Base-by-base conservation (phyloP, 2,797 vertebrate species). In the Oreochromis grahami region DNA sequence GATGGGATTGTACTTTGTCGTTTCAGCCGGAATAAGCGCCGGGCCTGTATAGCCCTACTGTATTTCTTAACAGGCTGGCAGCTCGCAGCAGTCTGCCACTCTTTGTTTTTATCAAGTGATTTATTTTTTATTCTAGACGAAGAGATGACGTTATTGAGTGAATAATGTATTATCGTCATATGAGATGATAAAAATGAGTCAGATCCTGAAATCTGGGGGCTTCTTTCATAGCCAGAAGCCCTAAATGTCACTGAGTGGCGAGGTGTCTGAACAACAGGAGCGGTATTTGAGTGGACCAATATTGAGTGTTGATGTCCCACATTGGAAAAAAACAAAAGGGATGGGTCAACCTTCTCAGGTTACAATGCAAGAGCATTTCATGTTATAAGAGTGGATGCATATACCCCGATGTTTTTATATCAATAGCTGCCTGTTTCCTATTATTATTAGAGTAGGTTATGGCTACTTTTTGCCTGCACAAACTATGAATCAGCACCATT, bases 341-440 rank as follows among this genome's bases (percentile, higher is more conserved):
- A 94, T 94, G 92, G 91, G 90, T 95, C 92, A 87, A 55, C 34
- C 78, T 79, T 86, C 93, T 95, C 92, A 41, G 63, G 82, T 95
- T 95, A 89, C 94, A 93, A n/a, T 86, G 55, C 82, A 84, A 83
- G 51, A 84, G 19, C 77, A 85, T 24, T 43, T 77, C 68, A 24
- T 74, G 68, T 32, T 52, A 68, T 77, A 45, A 77, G 12, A 51
- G 56, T 50, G 8, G 3, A 9, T 48, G 50, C 52, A 76, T n/a
- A 38, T 9, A 60, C 48, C 12, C 8, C 5, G 5, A 74, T 55
- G 8, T 55, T 5, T n/a, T 11, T 43, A 24, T 13, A 17, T 13
- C 34, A 48, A 80, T n/a, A 36, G 6, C 43, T 32, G 17, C 70
- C 70, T n/a, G 26, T 74, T 74, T 50, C 2, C 17, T 15, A 14